These are phyloP conservation scores for Apotomis turbidana DNA, from an alignment of 2,888 invertebrate genomes.

Conservation along the genomic window DNA sequence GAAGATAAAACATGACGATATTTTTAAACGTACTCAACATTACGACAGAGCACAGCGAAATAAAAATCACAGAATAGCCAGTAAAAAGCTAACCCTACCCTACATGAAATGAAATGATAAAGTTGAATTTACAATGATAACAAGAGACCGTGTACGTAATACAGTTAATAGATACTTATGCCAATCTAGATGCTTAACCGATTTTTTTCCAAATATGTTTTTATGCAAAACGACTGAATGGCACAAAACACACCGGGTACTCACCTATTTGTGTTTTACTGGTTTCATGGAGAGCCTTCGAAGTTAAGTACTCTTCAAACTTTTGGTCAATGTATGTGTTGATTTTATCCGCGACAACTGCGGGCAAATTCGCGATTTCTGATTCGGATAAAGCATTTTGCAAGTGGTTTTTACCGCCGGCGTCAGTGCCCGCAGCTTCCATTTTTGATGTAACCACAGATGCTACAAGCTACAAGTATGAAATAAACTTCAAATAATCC, in stretches of 20 bases:
- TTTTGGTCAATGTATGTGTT: constrained; percentile 82
- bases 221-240: constrained; percentile 33
- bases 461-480: background rate
- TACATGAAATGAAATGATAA: constrained; percentile 10
- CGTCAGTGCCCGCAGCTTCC: constrained; percentile 73
- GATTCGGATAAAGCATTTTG: constrained; percentile 73
- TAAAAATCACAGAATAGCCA: background rate
- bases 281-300: constrained; percentile 89
- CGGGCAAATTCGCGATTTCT: constrained; percentile 68
- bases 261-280: constrained; percentile 86
- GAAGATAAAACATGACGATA: too few relatives aligned
- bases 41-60: background rate
- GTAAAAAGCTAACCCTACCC: constrained; percentile 40
- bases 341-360: constrained; percentile 81
- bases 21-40: too few relatives aligned
- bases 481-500: too few relatives aligned
- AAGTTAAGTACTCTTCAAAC: constrained; percentile 88
- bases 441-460: constrained; percentile 61
- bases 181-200: background rate
- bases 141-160: background rate
- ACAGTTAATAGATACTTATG: background rate
- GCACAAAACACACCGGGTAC: constrained; percentile 51
- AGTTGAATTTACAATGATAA: background rate
- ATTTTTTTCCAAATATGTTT: background rate
- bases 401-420: constrained; percentile 76